These are phyloP conservation scores for Nematostella vectensis DNA, from an alignment of 92 coral and sea anemone species.

Conservation along the genomic window DNA sequence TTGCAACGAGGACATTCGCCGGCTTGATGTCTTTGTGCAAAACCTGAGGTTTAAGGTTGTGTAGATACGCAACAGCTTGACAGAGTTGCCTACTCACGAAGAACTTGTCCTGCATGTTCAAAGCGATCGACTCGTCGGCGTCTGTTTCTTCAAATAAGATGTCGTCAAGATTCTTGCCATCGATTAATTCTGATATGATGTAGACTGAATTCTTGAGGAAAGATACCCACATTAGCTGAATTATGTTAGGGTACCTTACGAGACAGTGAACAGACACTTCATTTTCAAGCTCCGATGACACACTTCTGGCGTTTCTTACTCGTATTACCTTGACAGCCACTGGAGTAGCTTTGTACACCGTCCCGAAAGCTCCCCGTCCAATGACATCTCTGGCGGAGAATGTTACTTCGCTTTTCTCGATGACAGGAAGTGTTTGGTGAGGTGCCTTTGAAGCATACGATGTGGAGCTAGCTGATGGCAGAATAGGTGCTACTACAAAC, in stretches of 20 bases:
- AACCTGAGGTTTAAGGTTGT: slow-evolving; percentile 48
- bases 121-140: slow-evolving; percentile 1
- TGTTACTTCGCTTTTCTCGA: slow-evolving; percentile 33
- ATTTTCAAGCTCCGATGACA: slow-evolving; percentile 17
- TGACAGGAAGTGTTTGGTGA: slow-evolving; percentile 8
- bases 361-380: slow-evolving; percentile 51
- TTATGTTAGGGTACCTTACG: slow-evolving; percentile 56
- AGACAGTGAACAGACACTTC: slow-evolving; percentile 39
- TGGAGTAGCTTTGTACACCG: slow-evolving; percentile 44
- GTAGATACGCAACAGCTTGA: slow-evolving; percentile 32
- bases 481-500: background rate
- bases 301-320: slow-evolving; percentile 27
- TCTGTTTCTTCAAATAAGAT: slow-evolving; percentile 14
- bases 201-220: slow-evolving; percentile 34
- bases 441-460: background rate
- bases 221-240: slow-evolving; percentile 54
- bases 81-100: slow-evolving; percentile 20
- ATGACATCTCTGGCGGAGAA: slow-evolving; percentile 33
- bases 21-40: slow-evolving; percentile 63
- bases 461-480: background rate
- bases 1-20: slow-evolving; percentile 41
- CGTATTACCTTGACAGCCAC: slow-evolving; percentile 50
- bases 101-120: slow-evolving; percentile 3
- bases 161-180: slow-evolving; percentile 28
- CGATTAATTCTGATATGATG: slow-evolving; percentile 29